Evolutionary conservation across 2,113 vertebrate genomes (phyloP).

Genomic region (Zingel zingel): DNA sequence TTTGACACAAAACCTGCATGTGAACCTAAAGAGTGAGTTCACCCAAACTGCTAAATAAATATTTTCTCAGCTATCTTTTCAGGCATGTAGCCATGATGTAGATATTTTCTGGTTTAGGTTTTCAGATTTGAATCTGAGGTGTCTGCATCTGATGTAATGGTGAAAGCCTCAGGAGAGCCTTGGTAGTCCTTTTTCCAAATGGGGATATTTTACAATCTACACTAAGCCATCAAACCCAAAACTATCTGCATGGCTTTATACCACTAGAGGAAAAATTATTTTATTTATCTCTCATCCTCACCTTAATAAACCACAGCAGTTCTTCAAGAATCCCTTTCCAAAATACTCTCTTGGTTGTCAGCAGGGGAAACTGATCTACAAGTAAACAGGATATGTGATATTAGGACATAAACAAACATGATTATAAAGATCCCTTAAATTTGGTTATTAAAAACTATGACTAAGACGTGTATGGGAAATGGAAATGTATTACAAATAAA

Average conservation of each 20-base stretch:
- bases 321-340: constrained; percentile 97
- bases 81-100: neutral
- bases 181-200: neutral
- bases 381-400: neutral
- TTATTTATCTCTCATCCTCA: constrained; percentile 56
- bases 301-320: constrained; percentile 98
- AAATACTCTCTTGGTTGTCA: constrained; percentile 96
- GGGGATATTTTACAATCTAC: neutral
- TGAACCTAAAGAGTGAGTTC: neutral
- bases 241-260: neutral
- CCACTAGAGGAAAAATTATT: neutral
- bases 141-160: neutral
- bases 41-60: neutral
- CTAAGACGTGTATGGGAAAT: neutral
- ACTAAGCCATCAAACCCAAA: neutral
- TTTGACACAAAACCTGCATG: neutral
- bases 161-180: neutral
- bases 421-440: neutral
- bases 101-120: neutral
- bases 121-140: neutral
- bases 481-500: too few relatives aligned
- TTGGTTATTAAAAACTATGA: neutral
- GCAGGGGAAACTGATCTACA: constrained; percentile 93
- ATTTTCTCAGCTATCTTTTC: neutral
- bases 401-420: neutral